Base-by-base conservation (phyloP, 2,888 invertebrate species). In the Brassicogethes aeneus region DNA sequence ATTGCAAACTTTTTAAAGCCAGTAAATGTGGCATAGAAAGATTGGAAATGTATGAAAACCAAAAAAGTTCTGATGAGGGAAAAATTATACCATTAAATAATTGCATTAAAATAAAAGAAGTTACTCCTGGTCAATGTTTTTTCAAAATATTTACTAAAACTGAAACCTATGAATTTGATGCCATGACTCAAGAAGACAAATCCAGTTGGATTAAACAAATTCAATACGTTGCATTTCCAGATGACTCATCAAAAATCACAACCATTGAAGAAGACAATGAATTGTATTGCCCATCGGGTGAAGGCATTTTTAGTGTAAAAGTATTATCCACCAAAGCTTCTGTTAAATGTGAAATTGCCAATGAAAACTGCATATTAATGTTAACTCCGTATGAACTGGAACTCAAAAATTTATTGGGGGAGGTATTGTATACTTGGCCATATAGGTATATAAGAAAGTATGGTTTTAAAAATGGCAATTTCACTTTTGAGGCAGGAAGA, bases 21-120 rank as follows among this genome's bases (percentile, higher is more conserved):
- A 89, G 89, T 62, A 86, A 86, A 61, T 84, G 82, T 69, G 91
- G 91, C 16, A 84, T 90, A 51, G 85, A 87, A 61, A 74, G 91
- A 34, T 71, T 91, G 41, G 91, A 91, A 74, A 80, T 91, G 50
- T 89, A 84, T 64, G 91, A 91, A 44, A 29, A 61, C 73, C 45
- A 72, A 72, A 51, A 78, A 75, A 52, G 74, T 80, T 56, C 79
- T 82, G 17, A 63, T 66, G 16, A 80, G 81, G 62, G 45, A 43
- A 15, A 54, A 55, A 88, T 90, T 45, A 80, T 91, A 46, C 86
- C 89, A 1, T 73, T 91, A 39, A 88, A 89, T 70, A 85, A 89
- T 62, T 90, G 90, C 64, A 81, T 90, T 32, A 91, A 91, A 75
- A 88, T 91, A 58, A 23, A 5, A 32, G 8, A 12, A 5, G 13